Conservation (phyloP, 2,113 vertebrate species). For the Eidolon helvum region DNA sequence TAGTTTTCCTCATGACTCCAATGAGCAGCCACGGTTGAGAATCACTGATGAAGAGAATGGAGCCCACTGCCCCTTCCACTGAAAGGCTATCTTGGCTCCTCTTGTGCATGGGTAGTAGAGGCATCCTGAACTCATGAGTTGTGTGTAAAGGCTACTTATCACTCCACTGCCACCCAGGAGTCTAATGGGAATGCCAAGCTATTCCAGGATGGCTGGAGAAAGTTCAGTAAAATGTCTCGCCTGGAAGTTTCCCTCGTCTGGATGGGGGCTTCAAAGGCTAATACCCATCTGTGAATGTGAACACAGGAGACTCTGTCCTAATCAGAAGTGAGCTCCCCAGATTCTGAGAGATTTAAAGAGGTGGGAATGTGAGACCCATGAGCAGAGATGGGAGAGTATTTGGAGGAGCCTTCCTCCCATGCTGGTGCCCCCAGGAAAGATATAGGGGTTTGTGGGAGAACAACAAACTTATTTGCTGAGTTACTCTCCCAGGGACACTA, state of each 20-base stretch:
- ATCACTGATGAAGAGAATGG: background rate
- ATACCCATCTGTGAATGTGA: background rate
- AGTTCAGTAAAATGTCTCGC: background rate
- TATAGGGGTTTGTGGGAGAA: rapidly evolving
- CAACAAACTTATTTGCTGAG: background rate
- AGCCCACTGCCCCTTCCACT: background rate
- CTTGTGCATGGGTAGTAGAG: background rate
- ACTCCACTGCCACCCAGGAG: background rate
- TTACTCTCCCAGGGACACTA: background rate
- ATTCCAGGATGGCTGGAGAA: background rate
- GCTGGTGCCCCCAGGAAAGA: background rate
- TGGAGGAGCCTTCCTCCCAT: background rate
- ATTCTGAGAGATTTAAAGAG: too few relatives aligned
- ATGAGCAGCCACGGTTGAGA: background rate
- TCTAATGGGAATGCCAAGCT: background rate
- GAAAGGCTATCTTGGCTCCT: background rate
- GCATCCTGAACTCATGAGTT: background rate
- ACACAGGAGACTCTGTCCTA: background rate
- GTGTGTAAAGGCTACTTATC: background rate
- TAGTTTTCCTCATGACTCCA: background rate
- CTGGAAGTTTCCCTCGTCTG: background rate
- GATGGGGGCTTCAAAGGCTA: background rate
- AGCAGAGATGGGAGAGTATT: background rate
- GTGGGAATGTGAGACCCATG: background rate
- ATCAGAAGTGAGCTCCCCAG: background rate